Evolutionary conservation across 2,797 vertebrate species (phyloP).

Genomic region (Darevskia mixta): DNA sequence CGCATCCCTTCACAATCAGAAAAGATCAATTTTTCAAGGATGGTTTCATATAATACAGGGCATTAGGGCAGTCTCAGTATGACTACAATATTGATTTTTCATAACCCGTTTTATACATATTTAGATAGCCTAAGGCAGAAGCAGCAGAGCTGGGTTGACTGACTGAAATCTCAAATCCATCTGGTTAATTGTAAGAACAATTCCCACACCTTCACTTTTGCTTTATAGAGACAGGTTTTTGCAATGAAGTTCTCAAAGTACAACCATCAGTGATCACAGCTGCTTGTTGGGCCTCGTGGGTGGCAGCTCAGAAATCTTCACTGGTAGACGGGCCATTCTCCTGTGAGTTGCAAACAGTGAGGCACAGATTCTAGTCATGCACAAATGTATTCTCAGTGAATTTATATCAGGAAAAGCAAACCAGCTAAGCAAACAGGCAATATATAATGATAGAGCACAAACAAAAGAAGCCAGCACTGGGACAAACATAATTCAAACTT

Average conservation of each 20-base stretch:
- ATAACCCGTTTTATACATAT: conserved; percentile 49
- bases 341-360: neutral
- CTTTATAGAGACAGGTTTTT: conserved; percentile 25
- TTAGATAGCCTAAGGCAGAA: conserved; percentile 47
- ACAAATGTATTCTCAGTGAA: neutral
- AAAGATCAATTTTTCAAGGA: conserved; percentile 49
- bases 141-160: conserved; percentile 18
- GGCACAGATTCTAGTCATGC: neutral
- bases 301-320: conserved; percentile 12
- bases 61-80: conserved; percentile 48
- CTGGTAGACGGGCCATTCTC: neutral
- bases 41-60: conserved; percentile 48
- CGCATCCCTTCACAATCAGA: conserved; percentile 43
- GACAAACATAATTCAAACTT: neutral
- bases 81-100: conserved; percentile 55
- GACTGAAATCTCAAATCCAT: conserved; percentile 30
- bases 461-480: neutral
- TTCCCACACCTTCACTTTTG: neutral
- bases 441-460: neutral
- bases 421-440: neutral
- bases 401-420: conserved; percentile 4
- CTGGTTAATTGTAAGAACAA: conserved; percentile 36
- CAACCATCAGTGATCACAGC: conserved; percentile 7
- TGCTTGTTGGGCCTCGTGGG: neutral
- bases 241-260: conserved; percentile 4